These are phyloP conservation scores for Zygothrica quintamaculata DNA, from an alignment of 2,888 invertebrate genomes.

Conservation along the genomic window DNA sequence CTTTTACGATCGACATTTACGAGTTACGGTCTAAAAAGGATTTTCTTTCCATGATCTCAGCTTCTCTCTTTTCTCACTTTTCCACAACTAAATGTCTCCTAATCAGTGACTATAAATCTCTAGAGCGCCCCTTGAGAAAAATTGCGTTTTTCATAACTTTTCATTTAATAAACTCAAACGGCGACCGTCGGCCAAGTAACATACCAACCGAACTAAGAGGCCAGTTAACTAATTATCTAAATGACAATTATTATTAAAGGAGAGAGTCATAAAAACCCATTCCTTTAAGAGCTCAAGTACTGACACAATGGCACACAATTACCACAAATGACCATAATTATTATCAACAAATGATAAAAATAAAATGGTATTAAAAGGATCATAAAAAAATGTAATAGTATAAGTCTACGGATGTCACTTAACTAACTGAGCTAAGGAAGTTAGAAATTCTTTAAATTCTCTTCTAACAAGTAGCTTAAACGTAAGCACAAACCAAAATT, in stretches of 20 bases:
- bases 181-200: slow-evolving; percentile 53
- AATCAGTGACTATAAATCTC: slow-evolving; percentile 65
- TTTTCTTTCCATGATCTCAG: slow-evolving; percentile 24
- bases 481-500: slow-evolving; percentile 49
- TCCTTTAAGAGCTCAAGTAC: slow-evolving; percentile 41
- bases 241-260: slow-evolving; percentile 77
- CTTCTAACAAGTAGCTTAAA: slow-evolving; percentile 41
- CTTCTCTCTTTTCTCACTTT: slow-evolving; percentile 48
- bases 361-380: slow-evolving; percentile 51
- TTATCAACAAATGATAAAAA: slow-evolving; percentile 72
- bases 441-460: slow-evolving; percentile 14
- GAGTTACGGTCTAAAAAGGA: slow-evolving; percentile 3
- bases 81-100: slow-evolving; percentile 48
- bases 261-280: slow-evolving; percentile 32
- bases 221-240: slow-evolving; percentile 75
- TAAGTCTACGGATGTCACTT: slow-evolving; percentile 27
- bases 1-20: slow-evolving; percentile 49
- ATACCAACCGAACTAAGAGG: slow-evolving; percentile 50
- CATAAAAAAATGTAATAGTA: slow-evolving; percentile 54
- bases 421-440: slow-evolving; percentile 36
- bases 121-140: slow-evolving; percentile 31
- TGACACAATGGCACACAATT: slow-evolving; percentile 75
- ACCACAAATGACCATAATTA: slow-evolving; percentile 81
- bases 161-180: slow-evolving; percentile 76
- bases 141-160: slow-evolving; percentile 70